Evolutionary conservation across 2,888 invertebrate species (phyloP), one percentile per base, ranked within the genome.

Genomic region (Macrophya annulata): DNA sequence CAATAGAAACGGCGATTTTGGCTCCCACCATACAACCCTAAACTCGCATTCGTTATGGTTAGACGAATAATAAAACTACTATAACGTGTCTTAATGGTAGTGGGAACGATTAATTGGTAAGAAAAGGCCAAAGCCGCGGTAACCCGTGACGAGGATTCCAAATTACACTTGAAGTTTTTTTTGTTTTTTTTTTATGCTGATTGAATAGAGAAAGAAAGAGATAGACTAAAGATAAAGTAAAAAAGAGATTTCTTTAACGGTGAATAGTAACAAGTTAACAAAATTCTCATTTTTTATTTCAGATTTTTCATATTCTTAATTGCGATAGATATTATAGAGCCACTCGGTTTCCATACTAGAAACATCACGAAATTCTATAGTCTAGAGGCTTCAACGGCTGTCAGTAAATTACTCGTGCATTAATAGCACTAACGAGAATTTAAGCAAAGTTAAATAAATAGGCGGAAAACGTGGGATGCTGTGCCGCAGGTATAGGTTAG

Each of bases 401-500:
- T 83, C 83, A 48, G 68, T 83, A 68, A 83, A 71, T 83, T 83
- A 83, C 83, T 68, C 68, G 68, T 1, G 68, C 65, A 84, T 85
- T 84, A 84, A 84, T 59, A 45, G 62, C 15, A 48, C 85, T 88
- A 88, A 90, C 86, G 85, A 88, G 88, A 89, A 90, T 89, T 89
- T 88, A 90, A 89, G 87, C 88, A 86, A 84, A 85, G 87, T 84
- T 88, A 87, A 88, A 88, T 88, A 87, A 89, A 87, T 87, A 84
- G 85, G 85, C 43, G 48, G 83, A 83, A 71, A 83, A 68, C 48
- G 83, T n/a, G 71, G 31, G 17, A 4, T 5, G 37, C n/a, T 8
- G 37, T 21, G 48, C 21, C 15, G 25, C 77, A 55, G 77, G 77
- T 77, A 77, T 62, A 25, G 48, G 31, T 31, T 12, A 48, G 48